These are phyloP conservation scores for Jaculus jaculus DNA, from an alignment of 2,113 vertebrate genomes.

Conservation along the genomic window DNA sequence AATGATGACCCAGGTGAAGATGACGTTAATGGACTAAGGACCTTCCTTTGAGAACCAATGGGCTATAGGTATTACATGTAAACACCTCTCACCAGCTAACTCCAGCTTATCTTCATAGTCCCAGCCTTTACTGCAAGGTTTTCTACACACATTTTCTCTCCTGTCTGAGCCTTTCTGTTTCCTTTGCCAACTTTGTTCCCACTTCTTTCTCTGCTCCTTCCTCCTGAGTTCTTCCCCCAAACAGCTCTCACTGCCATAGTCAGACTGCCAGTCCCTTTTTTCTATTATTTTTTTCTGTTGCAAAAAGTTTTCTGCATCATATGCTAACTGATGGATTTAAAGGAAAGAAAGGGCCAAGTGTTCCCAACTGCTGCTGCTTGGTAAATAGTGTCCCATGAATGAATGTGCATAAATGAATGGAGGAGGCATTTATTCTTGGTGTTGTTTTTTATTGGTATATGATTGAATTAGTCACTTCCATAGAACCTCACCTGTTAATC, in stretches of 20 bases:
- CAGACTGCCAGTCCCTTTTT: background rate
- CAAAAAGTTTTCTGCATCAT: background rate
- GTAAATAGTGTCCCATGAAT: background rate
- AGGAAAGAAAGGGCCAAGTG: background rate
- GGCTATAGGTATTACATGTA: background rate
- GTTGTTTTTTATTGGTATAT: background rate
- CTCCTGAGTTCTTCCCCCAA: background rate
- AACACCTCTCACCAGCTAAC: background rate
- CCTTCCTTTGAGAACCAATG: background rate
- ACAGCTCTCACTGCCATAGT: background rate
- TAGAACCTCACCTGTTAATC: background rate
- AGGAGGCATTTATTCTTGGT: background rate
- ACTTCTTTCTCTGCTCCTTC: rapidly evolving
- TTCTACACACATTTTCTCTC: no score
- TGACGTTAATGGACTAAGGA: no score
- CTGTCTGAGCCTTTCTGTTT: background rate
- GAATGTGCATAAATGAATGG: background rate
- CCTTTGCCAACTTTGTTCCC: background rate
- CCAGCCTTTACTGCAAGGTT: background rate
- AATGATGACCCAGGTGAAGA: background rate
- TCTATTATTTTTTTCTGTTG: background rate
- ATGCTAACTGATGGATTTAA: background rate
- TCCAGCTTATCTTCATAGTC: background rate
- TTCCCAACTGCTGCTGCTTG: background rate
- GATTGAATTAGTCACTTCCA: background rate